Conservation (phyloP, 2,113 vertebrate genomes). For the Myiagra hebetior region DNA sequence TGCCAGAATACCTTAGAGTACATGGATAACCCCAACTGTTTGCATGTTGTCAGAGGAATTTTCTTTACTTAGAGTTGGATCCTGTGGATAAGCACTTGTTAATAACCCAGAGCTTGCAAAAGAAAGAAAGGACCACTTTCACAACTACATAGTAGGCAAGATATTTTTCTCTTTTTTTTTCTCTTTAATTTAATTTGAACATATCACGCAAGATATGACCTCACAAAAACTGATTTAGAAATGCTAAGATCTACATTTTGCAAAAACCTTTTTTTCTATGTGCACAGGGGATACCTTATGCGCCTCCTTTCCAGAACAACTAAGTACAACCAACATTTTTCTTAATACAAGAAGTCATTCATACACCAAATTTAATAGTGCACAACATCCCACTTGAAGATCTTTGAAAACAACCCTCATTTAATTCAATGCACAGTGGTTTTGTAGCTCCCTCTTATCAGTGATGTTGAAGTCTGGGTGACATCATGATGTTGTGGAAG, state of each 20-base stretch:
- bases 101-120: background rate
- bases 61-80: background rate
- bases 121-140: background rate
- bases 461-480: background rate
- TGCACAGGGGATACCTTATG: background rate
- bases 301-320: background rate
- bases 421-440: background rate
- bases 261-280: background rate
- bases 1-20: background rate
- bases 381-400: background rate
- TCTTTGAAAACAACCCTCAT: background rate
- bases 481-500: background rate
- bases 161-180: accelerated
- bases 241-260: background rate
- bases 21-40: background rate
- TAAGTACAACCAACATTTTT: background rate
- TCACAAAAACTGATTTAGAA: background rate
- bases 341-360: background rate
- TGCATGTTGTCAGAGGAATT: background rate
- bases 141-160: background rate
- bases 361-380: background rate
- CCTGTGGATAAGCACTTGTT: background rate
- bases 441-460: background rate
- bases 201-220: background rate
- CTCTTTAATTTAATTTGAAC: background rate